phyloP scores from a whole-genome alignment of 2,797 vertebrate species.

The Oophaga sylvatica region DNA sequence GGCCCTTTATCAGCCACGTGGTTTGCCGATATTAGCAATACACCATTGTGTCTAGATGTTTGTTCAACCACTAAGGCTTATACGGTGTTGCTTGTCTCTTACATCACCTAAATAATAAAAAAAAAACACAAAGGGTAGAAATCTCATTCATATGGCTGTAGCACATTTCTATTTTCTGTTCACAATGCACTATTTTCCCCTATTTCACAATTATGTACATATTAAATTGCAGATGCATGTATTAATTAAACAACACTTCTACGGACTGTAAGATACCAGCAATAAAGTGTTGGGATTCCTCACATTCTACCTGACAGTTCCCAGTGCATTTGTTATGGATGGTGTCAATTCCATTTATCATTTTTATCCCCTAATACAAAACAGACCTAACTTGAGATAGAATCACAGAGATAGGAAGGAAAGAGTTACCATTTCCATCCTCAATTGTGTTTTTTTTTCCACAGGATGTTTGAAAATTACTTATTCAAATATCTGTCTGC shows the following conservation, averaged over 20 bases:
- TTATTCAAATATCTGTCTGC: conserved; percentile 58
- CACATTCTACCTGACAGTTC: conserved; percentile 20
- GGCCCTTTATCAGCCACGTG: no score
- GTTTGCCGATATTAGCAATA: no score
- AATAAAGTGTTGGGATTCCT: conserved; percentile 28
- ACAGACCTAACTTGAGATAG: conserved; percentile 50
- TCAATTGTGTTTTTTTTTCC: conserved; percentile 45
- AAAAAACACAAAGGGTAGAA: no score
- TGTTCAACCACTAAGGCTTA: no score
- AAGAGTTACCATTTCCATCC: conserved; percentile 56
- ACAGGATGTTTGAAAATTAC: conserved; percentile 58
- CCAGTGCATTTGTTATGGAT: conserved; percentile 27
- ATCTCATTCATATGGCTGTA: no score
- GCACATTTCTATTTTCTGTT: no score
- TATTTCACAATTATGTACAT: neutral
- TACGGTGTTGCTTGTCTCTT: no score
- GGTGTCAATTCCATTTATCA: conserved; percentile 40
- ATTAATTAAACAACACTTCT: neutral
- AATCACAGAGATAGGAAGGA: conserved; percentile 55
- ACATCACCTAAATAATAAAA: no score
- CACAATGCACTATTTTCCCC: no score
- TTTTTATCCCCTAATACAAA: conserved; percentile 51
- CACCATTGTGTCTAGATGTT: no score
- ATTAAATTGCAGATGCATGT: neutral
- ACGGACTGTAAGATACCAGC: neutral